Conservation (phyloP, 2,888 invertebrate species). For the Busseola fusca region DNA sequence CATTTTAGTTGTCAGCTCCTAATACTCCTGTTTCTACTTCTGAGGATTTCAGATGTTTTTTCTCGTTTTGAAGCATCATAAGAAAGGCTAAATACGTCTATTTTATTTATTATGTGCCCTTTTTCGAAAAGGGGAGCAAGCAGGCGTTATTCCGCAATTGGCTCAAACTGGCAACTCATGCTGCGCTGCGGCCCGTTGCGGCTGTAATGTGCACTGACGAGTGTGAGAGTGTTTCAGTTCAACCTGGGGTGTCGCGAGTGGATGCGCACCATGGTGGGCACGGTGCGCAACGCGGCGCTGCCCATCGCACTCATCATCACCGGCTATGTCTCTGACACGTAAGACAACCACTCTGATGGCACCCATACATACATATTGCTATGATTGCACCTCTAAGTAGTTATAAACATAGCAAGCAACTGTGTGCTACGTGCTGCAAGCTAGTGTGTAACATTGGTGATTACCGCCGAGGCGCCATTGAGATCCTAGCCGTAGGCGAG, state of each 20-base stretch:
- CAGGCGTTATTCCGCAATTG: not conserved
- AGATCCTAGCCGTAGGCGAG: too few species aligned
- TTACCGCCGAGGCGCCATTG: too few species aligned
- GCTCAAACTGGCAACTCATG: not conserved
- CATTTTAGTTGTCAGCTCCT: not conserved
- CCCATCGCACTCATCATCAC: constrained; percentile 91
- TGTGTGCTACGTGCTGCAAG: too few species aligned
- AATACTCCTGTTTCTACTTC: not conserved
- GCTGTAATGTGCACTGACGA: not conserved
- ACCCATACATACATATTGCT: not conserved
- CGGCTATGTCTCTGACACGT: constrained; percentile 91
- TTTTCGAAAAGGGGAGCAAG: not conserved
- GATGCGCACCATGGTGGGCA: constrained; percentile 92
- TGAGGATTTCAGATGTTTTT: not conserved
- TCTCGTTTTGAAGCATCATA: too few species aligned
- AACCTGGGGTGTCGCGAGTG: constrained; percentile 91
- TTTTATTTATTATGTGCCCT: too few species aligned
- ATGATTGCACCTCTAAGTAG: not conserved
- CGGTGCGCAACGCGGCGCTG: constrained; percentile 92
- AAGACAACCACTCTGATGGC: constrained; percentile 35
- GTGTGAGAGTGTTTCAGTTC: constrained; percentile 84
- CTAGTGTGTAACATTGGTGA: too few species aligned
- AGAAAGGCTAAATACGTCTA: too few species aligned
- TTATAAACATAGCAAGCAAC: too few species aligned
- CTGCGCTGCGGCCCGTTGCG: not conserved